Evolutionary conservation across 2,888 invertebrate species (phyloP), one percentile per base, ranked within the genome.

Genomic region (Embidobia sp.): DNA sequence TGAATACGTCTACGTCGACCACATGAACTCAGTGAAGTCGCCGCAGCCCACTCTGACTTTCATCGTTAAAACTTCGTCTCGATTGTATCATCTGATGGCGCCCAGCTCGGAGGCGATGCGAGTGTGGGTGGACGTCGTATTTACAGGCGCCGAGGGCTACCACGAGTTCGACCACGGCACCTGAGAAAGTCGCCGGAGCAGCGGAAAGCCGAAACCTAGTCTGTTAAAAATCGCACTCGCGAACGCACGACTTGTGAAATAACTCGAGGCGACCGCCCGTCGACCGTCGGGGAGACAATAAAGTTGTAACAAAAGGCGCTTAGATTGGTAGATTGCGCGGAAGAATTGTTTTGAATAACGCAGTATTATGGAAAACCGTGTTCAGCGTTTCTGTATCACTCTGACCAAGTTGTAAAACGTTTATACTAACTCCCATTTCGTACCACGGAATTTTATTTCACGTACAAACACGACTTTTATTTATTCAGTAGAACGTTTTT

Each of bases 1-100:
- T 83, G 96, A 97, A 90, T 98, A 98, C 91, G 98, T 98, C 8
- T 98, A 98, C 90, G 93, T 98, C 79, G 98, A 98, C 90, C 98
- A 98, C 90, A 93, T 97, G 86, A 96, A 97, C 90, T 94, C 95
- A 0, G 95, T 97, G 0, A 96, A 96, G 90, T 97, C 97, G 55
- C 97, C 97, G 0, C 96, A 95, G 83, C 96, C 97, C 0, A 95
- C 96, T 73, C 93, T 97, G 75, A 98, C 98, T 1, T 98, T 98
- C 89, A 96, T 98, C 84, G 95, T 98, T 69, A 98, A 98, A 90
- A 98, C 98, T 0, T 93, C 95, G 79, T 96, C 97, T 82, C 92
- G 98, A 59, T 93, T 95, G 51, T 98, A 97, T 90, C 96, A 96
- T 89, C 91, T 98, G 33, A 96, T 97, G 93, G 97, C 98, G 5